Conservation (phyloP, 2,797 vertebrate species). For the Gallinago stenura region DNA sequence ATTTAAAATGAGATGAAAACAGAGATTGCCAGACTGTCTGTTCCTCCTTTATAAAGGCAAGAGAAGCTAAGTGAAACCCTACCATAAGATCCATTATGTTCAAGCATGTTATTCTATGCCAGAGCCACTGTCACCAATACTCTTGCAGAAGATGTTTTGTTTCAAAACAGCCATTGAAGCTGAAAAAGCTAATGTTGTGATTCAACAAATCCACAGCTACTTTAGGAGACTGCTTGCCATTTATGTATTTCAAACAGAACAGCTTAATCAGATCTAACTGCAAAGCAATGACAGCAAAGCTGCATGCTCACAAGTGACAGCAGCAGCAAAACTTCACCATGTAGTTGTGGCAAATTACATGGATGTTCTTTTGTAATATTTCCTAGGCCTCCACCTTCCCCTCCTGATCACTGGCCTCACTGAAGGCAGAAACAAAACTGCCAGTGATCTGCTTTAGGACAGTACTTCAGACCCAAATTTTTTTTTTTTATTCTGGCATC, state of each 20-base stretch:
- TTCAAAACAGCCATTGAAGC: slow-evolving; percentile 45
- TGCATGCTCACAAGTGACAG: not conserved
- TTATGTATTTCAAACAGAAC: slow-evolving; percentile 4
- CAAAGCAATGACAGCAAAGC: slow-evolving; percentile 17
- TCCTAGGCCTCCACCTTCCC: not conserved
- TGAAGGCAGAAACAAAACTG: not conserved
- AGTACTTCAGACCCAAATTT: not conserved
- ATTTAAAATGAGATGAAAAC: slow-evolving; percentile 69
- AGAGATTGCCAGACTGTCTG: slow-evolving; percentile 60
- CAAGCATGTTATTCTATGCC: slow-evolving; percentile 13
- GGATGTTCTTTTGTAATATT: not conserved
- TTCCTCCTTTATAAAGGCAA: not conserved
- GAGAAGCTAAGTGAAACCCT: slow-evolving; percentile 30
- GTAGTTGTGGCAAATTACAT: not conserved
- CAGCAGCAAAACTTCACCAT: not conserved
- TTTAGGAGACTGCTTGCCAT: slow-evolving; percentile 7
- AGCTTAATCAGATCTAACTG: slow-evolving; percentile 8
- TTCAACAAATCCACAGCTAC: slow-evolving; percentile 37
- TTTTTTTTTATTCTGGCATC: not conserved
- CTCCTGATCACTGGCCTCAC: not conserved
- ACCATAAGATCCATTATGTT: slow-evolving; percentile 42
- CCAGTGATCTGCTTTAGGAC: not conserved
- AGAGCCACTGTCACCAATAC: slow-evolving; percentile 38
- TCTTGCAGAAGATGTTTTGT: slow-evolving; percentile 33
- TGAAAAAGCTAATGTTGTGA: not conserved